Conservation (phyloP, 2,113 vertebrate species). For the Sinocyclocheilus rhinocerous region DNA sequence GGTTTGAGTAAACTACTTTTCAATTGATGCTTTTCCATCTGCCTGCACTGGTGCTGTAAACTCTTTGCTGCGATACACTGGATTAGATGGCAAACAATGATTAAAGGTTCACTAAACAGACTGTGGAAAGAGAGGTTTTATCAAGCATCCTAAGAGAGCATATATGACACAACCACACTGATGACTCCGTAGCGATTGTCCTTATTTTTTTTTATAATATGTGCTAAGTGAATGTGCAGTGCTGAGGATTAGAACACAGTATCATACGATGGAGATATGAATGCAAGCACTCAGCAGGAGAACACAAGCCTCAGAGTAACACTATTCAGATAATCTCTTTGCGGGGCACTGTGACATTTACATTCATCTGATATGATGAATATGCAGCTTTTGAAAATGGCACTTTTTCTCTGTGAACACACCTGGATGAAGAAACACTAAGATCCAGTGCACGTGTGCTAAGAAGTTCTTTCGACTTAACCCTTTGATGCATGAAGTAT, state of each 20-base stretch:
- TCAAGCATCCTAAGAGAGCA: slow-evolving; percentile 37
- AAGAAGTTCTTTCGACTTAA: background rate
- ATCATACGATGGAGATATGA: background rate
- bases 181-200: background rate
- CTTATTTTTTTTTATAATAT: background rate
- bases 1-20: slow-evolving; percentile 40
- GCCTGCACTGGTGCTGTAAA: slow-evolving; percentile 33
- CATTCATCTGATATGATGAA: slow-evolving; percentile 53
- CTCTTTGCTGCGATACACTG: slow-evolving; percentile 13
- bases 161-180: slow-evolving; percentile 9
- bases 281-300: slow-evolving; percentile 37
- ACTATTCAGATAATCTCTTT: slow-evolving; percentile 41
- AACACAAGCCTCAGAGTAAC: slow-evolving; percentile 10
- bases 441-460: background rate
- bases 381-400: slow-evolving; percentile 54
- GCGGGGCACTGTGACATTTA: slow-evolving; percentile 48
- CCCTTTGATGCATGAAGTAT: background rate
- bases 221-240: slow-evolving; percentile 1
- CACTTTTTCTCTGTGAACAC: slow-evolving; percentile 32
- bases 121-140: slow-evolving; percentile 7
- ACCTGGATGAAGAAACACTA: slow-evolving; percentile 30
- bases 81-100: slow-evolving; percentile 44
- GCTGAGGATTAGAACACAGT: slow-evolving; percentile 8
- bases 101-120: slow-evolving; percentile 40
- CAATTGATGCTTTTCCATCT: slow-evolving; percentile 44